Base-by-base conservation (phyloP, 2,888 invertebrate species). In the Eilema caniola region DNA sequence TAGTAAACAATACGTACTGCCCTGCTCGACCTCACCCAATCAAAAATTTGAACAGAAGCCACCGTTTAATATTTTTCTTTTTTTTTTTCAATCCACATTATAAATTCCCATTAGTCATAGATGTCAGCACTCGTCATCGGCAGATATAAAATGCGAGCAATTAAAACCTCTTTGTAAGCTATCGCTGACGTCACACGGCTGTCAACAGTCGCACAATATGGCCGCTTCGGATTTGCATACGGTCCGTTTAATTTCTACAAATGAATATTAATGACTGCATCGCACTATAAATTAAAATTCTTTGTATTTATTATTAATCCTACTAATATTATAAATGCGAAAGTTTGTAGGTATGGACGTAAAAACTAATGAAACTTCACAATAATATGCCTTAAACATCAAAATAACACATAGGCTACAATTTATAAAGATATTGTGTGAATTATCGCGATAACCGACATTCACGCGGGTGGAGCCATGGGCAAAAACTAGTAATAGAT, bases 91-190 rank as follows among this genome's bases (percentile, higher is more conserved):
- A 24, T 37, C 33, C 1, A 63, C 69, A 82, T 81, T 80, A 75
- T 28, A 28, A 28, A 83, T 80, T 73, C 59, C 4, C 63, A 87
- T 89, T 87, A 60, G 86, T 72, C 73, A 81, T 79, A 83, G 85
- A 66, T 74, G 81, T 85, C 88, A 76, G 68, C 80, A 78, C 66
- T 74, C 76, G 72, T 81, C 76, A 77, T 57, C 53, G 23, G 25
- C 10, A 62, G 65, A 74, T 75, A 67, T 79, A 71, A 70, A 76
- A 75, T 74, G 56, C 62, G 23, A 75, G 85, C 85, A 89, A 89
- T 89, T 89, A 88, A 84, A 86, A 85, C 75, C 71, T 66, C 79
- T 85, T 87, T 83, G 70, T 78, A 72, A 73, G 69, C 77, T 84
- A 83, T 71, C 79, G 74, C 74, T 85, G 67, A 76, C 83, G 82